Evolutionary conservation across 53 echinoderm and acorn worm genomes (phyloP).

Genomic region (Paelopatides confundens): DNA sequence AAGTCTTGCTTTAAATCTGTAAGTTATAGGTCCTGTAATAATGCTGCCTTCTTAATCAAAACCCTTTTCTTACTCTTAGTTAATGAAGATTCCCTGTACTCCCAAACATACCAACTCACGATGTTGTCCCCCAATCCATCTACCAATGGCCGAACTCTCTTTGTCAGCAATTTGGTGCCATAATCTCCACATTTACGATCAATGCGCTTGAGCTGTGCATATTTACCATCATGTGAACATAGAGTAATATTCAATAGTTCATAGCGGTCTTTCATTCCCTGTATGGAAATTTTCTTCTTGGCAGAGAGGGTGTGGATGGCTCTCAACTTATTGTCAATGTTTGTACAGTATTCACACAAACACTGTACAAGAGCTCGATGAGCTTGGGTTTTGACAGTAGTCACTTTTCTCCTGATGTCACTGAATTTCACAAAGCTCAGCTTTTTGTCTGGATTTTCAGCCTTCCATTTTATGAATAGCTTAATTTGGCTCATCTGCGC

Average conservation of each 20-base stretch:
- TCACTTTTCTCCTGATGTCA: neutral
- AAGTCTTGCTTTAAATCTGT: neutral
- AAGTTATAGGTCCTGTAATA: neutral
- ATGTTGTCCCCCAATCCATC: neutral
- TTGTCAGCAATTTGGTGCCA: slow-evolving; percentile 7
- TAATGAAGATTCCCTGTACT: slow-evolving; percentile 1
- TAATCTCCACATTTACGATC: slow-evolving; percentile 8
- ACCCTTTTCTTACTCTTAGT: slow-evolving; percentile 35
- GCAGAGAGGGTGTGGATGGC: slow-evolving; percentile 21
- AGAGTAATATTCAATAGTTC: slow-evolving; percentile 1
- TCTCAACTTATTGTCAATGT: neutral
- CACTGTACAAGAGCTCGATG: neutral
- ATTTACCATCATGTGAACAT: slow-evolving; percentile 10
- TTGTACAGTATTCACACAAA: slow-evolving; percentile 46
- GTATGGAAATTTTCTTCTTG: slow-evolving; percentile 2
- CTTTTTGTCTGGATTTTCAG: slow-evolving; percentile 18
- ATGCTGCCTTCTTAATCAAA: slow-evolving; percentile 2
- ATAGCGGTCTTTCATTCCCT: slow-evolving; percentile 4
- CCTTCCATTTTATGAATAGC: slow-evolving; percentile 24
- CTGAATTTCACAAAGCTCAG: slow-evolving; percentile 16
- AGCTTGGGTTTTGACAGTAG: slow-evolving; percentile 33
- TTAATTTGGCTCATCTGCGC: neutral
- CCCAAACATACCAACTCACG: slow-evolving; percentile 43
- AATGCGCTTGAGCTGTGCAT: slow-evolving; percentile 20
- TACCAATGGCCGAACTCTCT: slow-evolving; percentile 2